A percentile compares a stretch with the other conserved stretches of the same genome.
These are phyloP conservation scores for Orchesella flavescens DNA, from an alignment of 2,888 invertebrate species.

Conservation along the genomic window DNA sequence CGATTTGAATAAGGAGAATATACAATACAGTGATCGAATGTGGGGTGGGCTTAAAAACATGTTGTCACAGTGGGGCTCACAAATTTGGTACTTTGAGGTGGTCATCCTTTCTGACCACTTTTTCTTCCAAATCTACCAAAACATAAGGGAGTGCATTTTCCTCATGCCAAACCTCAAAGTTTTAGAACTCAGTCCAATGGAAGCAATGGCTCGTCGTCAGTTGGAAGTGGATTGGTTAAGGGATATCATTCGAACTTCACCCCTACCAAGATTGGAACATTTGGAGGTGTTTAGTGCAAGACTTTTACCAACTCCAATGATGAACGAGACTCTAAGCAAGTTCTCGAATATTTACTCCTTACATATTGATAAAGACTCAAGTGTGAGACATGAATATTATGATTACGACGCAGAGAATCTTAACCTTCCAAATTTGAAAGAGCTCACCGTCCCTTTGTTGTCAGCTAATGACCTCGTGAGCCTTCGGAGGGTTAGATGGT, in stretches of 20 bases:
- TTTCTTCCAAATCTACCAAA: no score
- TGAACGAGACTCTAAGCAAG: not conserved
- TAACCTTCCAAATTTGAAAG: not conserved
- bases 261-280: not conserved
- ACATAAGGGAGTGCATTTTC: no score
- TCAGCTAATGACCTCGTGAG: not conserved
- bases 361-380: not conserved
- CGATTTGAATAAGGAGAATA: no score
- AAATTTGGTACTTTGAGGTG: no score
- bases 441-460: not conserved
- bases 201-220: no score
- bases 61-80: no score
- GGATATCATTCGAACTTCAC: not conserved
- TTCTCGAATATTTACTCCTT: not conserved
- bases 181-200: no score
- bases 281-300: not conserved
- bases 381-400: not conserved
- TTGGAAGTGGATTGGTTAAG: not conserved
- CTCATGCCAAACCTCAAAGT: no score
- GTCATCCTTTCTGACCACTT: no score
- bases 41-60: no score
- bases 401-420: not conserved
- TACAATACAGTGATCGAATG: no score
- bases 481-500: not conserved
- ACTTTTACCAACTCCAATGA: not conserved